Percentiles rank a stretch among this genome's conserved stretches.
These are phyloP conservation scores for Eupithecia exiguata DNA, from an alignment of 2,888 invertebrate species.

Conservation along the genomic window DNA sequence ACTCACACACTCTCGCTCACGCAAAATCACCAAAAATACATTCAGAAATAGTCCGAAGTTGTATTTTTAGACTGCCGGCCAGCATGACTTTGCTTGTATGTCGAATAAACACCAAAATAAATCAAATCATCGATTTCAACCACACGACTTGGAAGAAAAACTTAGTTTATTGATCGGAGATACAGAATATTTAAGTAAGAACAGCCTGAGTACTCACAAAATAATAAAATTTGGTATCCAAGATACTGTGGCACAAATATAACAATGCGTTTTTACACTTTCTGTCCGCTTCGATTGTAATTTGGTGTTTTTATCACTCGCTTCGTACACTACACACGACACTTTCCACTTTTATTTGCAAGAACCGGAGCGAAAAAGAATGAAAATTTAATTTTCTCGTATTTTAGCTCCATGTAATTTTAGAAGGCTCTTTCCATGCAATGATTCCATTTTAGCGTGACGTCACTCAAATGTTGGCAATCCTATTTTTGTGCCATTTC, in stretches of 20 bases:
- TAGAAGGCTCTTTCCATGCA: conserved; percentile 66
- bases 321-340: conserved; percentile 64
- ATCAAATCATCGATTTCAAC: conserved; percentile 52
- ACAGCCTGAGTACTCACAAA: conserved; percentile 74
- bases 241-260: conserved; percentile 61
- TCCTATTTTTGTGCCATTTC: conserved; percentile 82
- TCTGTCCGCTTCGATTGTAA: conserved; percentile 41
- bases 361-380: conserved; percentile 64
- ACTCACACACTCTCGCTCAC: conserved; percentile 68
- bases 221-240: conserved; percentile 67
- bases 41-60: conserved; percentile 73
- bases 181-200: conserved; percentile 59
- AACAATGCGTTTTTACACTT: conserved; percentile 47
- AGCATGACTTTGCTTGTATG: conserved; percentile 66
- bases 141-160: conserved; percentile 59
- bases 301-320: conserved; percentile 59
- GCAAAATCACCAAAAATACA: conserved; percentile 77
- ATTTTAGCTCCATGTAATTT: conserved; percentile 73
- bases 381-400: conserved; percentile 68
- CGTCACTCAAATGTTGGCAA: conserved; percentile 83
- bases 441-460: conserved; percentile 73
- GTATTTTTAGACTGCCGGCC: conserved; percentile 76
- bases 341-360: conserved; percentile 62
- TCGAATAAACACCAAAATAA: conserved; percentile 59
- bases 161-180: conserved; percentile 63